Evolutionary conservation across 2,113 vertebrate species (phyloP), one percentile per base, ranked within the genome.

Genomic region (Sylvilagus bachmani): DNA sequence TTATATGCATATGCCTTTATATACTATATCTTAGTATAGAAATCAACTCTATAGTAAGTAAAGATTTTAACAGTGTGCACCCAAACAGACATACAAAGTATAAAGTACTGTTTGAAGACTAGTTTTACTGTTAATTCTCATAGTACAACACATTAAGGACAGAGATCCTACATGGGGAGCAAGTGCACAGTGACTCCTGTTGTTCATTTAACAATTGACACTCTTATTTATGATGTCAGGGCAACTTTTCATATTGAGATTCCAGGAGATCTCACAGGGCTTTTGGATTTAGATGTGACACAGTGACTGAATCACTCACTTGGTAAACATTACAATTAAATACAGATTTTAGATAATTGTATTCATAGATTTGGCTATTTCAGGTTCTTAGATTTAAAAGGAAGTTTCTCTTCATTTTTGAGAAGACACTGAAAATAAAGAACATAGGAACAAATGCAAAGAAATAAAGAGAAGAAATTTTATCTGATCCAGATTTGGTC

Each of bases 211-310:
- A 44, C 44, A 44, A 44, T 44, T 44, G 44, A 44, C 7, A 44
- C 44, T 44, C 44, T 44, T 44, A 44, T 44, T 44, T 44, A 44
- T 44, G 44, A 44, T 44, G 44, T 44, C 44, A 44, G 51, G 21
- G 38, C 3, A 21, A 22, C 77, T 61, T 38, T 73, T 74, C 25
- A 58, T 73, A 69, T 53, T 86, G 78, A 92, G 33, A 80, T 81
- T 1, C 80, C 58, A 90, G 11, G 27, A 22, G 25, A 85, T 73
- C 94, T 85, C 33, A 53, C 9, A 79, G 36, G 36, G 33, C 16
- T 90, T 94, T 93, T n/a, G 51, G 33, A 58, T 91, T 71, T 79
- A 21, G 62, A n/a, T 36, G 14, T 75, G 58, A 70, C 69, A 24
- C 53, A 69, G 51, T 49, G 19, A 73, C 67, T 87, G 0, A 53